Base-by-base conservation (phyloP, 1,140 invertebrate species). In the Lasioglossum albipes region DNA sequence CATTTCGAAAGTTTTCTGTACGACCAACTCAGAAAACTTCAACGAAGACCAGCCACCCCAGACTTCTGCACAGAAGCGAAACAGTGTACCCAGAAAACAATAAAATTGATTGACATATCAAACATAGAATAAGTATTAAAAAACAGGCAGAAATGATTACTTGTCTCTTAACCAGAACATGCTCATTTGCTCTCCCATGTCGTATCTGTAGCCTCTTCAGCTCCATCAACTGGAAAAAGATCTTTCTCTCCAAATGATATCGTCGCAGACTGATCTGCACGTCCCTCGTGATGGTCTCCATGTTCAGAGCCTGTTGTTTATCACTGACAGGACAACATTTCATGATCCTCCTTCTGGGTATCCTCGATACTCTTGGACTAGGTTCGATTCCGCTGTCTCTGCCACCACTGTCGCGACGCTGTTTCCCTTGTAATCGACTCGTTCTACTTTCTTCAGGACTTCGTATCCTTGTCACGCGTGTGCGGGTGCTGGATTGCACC, bases 141-240 rank as follows among this genome's bases (percentile, higher is more conserved):
- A 54, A 54, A 54, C 1, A 27, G 27, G 7, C 16, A 18, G 18
- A n/a, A 20, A n/a, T 59, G 6, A 81, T 81, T 41, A 95, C 94
- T 74, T 96, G 93, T 84, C 98, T 94, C 91, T 98, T 98, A 0
- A 99, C 97, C 18, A 99, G 92, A 66, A 98, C 95, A 36, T 96
- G 95, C 93, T 99, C 98, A 88, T 98, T 98, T 9, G 97, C 95
- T 93, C 97, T 96, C 22, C 97, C 97, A 69, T 97, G 96, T 86
- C 97, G 95, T 79, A 99, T 98, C 93, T 99, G 98, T 71, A 98
- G 94, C 75, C 97, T 95, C 91, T 99, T 99, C 31, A 99, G 91
- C 91, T 99, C 98, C 87, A 99, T 95, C 72, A 99, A 93, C 91
- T 99, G 97, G 89, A 99, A 97, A 93, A 99, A 99, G 86, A 99